These are phyloP conservation scores for Elaphurus davidianus DNA, from an alignment of 2,113 vertebrate species.

Conservation along the genomic window DNA sequence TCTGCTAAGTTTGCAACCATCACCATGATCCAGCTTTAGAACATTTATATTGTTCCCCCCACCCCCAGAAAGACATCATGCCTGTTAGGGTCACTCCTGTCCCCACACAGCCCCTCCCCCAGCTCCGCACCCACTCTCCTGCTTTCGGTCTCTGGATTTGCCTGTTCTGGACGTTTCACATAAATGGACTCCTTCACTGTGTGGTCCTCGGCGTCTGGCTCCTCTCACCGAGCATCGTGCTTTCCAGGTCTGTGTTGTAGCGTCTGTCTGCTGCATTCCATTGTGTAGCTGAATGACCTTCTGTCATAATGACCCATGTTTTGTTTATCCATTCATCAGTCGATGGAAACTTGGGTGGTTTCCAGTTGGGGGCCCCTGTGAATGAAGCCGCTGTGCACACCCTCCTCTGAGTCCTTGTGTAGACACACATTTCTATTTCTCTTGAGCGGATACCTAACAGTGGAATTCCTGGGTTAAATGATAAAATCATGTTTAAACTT, in stretches of 20 bases:
- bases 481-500: neutral
- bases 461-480: neutral
- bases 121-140: neutral
- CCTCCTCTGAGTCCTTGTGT: neutral
- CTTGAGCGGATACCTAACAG: neutral
- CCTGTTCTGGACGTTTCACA: neutral
- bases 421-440: neutral
- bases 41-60: neutral
- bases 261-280: neutral
- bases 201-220: neutral
- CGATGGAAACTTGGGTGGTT: neutral
- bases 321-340: neutral
- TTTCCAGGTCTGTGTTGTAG: neutral
- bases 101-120: neutral
- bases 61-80: neutral
- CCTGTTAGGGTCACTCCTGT: neutral
- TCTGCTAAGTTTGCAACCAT: neutral
- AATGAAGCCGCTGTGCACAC: neutral
- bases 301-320: too few species aligned
- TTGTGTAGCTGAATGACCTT: rapidly evolving
- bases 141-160: neutral
- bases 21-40: neutral
- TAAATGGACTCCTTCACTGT: neutral
- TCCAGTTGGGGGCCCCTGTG: neutral
- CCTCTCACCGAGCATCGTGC: neutral